These are phyloP conservation scores for Dasypogon diadema DNA, from an alignment of 2,888 invertebrate genomes.

Conservation along the genomic window DNA sequence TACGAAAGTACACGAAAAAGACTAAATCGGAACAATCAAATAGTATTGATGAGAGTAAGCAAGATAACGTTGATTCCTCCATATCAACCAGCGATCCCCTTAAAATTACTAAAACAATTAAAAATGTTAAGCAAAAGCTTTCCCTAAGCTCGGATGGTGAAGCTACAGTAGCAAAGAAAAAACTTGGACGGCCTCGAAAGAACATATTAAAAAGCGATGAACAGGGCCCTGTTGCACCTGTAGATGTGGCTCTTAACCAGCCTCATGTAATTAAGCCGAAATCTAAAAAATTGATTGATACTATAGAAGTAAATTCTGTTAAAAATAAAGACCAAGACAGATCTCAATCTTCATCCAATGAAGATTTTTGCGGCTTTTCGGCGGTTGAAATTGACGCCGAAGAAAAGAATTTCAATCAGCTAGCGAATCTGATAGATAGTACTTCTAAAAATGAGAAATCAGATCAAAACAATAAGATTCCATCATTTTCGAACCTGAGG, in stretches of 20 bases:
- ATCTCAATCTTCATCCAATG: background rate
- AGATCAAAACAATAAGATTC: slow-evolving; percentile 2
- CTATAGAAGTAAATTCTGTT: background rate
- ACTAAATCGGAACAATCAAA: background rate
- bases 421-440: background rate
- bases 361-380: slow-evolving; percentile 6
- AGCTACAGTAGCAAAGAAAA: background rate
- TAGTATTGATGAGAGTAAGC: background rate
- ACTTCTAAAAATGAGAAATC: background rate
- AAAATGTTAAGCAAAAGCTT: background rate
- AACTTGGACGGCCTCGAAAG: background rate
- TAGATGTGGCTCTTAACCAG: background rate
- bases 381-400: background rate
- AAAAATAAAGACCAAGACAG: background rate
- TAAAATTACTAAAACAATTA: background rate
- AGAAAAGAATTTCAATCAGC: background rate
- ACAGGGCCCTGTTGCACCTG: too few relatives aligned
- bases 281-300: background rate
- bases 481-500: slow-evolving; percentile 43
- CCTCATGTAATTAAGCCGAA: background rate
- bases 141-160: background rate
- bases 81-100: background rate
- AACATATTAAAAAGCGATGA: background rate
- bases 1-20: background rate
- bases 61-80: background rate